These are phyloP conservation scores for Neosilurus hyrtlii DNA, from an alignment of 2,797 vertebrate species.

Conservation along the genomic window DNA sequence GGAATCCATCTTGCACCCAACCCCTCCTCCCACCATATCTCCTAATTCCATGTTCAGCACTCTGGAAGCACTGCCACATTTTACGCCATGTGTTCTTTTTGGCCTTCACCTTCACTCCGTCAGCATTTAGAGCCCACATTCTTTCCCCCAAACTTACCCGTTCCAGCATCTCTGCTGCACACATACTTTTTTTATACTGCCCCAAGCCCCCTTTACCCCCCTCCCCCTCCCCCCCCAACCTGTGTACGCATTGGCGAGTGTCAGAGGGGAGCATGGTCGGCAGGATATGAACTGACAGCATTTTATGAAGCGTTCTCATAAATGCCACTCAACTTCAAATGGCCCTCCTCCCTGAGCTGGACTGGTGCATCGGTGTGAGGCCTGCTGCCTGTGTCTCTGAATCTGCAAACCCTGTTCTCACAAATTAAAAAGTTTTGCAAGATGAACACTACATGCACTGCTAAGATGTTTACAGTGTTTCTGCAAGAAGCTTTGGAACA, in stretches of 20 bases:
- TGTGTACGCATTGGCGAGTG: constrained; percentile 43
- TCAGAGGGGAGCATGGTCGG: constrained; percentile 44
- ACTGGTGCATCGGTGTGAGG: constrained; percentile 41
- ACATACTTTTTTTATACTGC: constrained; percentile 42
- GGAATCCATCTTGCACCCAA: neutral
- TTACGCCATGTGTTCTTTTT: constrained; percentile 21
- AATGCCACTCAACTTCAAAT: constrained; percentile 63
- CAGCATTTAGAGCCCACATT: neutral
- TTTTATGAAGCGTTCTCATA: constrained; percentile 60
- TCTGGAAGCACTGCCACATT: neutral
- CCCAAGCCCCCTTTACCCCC: constrained; percentile 16
- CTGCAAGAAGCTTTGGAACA: neutral
- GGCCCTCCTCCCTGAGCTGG: constrained; percentile 8
- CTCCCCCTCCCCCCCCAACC: constrained; percentile 42
- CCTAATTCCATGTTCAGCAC: neutral
- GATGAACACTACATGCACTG: constrained; percentile 4
- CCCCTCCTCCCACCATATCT: neutral
- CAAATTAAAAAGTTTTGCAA: neutral
- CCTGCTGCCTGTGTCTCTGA: constrained; percentile 2
- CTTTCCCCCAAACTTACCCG: neutral
- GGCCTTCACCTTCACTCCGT: constrained; percentile 23
- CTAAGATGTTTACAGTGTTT: neutral
- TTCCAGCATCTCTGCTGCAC: constrained; percentile 34
- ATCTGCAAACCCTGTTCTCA: neutral
- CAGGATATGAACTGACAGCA: constrained; percentile 57